phyloP scores from a whole-genome alignment of 2,888 invertebrate species.

The Galerucella nymphaeae region DNA sequence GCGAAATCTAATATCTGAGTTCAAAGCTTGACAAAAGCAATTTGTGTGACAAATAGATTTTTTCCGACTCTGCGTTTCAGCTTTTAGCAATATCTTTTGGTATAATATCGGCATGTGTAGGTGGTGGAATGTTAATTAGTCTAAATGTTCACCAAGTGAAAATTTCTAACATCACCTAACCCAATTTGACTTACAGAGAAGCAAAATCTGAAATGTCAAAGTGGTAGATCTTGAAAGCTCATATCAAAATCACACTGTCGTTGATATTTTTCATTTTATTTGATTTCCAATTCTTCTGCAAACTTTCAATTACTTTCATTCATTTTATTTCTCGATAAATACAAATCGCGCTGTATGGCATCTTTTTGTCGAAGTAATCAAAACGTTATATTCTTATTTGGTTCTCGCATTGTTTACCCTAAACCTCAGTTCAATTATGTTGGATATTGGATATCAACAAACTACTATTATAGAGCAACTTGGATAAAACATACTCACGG shows the following conservation, averaged over 20 bases:
- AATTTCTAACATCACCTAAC: not conserved
- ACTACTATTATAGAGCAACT: not conserved
- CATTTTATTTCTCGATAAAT: no score
- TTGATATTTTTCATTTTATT: no score
- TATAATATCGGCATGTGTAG: not conserved
- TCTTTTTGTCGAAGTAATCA: no score
- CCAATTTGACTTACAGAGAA: no score
- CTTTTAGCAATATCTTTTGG: not conserved
- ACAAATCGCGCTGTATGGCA: no score
- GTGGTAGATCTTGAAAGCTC: no score
- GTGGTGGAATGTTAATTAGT: not conserved
- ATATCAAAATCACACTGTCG: no score
- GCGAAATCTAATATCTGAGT: constrained; percentile 8
- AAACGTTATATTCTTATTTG: not conserved
- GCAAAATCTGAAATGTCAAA: no score
- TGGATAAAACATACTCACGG: not conserved
- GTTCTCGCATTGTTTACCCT: not conserved
- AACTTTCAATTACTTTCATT: no score
- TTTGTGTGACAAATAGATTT: constrained; percentile 6
- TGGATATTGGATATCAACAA: not conserved
- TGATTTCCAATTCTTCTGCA: no score
- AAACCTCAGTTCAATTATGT: not conserved
- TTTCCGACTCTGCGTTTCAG: not conserved
- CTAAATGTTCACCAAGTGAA: not conserved
- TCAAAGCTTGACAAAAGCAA: constrained; percentile 12